Percentiles rank a stretch among this genome's conserved stretches.
Evolutionary conservation across 2,888 invertebrate genomes (phyloP).

Genomic region (Oeneis ivallda): DNA sequence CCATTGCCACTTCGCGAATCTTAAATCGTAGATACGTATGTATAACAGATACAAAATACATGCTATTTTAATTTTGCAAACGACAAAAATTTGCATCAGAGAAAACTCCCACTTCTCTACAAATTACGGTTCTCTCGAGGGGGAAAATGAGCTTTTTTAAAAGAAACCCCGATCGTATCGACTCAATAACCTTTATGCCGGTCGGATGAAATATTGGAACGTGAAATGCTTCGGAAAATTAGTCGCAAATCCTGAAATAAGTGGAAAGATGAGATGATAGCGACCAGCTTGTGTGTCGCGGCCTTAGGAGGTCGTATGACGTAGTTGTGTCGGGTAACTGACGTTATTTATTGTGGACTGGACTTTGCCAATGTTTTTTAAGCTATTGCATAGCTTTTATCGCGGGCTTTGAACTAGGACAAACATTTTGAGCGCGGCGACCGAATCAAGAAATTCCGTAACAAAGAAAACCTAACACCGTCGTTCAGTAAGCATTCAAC

Average conservation of each 20-base stretch:
- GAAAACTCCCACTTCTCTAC: neutral
- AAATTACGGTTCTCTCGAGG: neutral
- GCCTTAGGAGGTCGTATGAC: neutral
- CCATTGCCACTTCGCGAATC: too few relatives aligned
- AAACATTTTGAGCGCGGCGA: too few relatives aligned
- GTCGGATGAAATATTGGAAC: slow-evolving; percentile 38
- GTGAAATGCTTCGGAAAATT: slow-evolving; percentile 45
- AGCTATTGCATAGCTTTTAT: too few relatives aligned
- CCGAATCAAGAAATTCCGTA: too few relatives aligned
- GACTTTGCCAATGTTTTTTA: too few relatives aligned
- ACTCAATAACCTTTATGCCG: slow-evolving; percentile 22
- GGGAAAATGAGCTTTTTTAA: slow-evolving; percentile 16
- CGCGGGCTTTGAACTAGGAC: too few relatives aligned
- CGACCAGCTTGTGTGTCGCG: slow-evolving; percentile 8
- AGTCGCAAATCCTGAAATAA: slow-evolving; percentile 41
- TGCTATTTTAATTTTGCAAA: neutral
- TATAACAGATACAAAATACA: neutral
- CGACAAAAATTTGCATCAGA: neutral
- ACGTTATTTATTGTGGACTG: slow-evolving; percentile 2
- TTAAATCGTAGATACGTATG: too few relatives aligned
- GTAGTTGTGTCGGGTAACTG: neutral
- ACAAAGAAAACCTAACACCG: too few relatives aligned
- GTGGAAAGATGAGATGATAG: slow-evolving; percentile 49
- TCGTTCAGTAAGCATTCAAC: too few relatives aligned
- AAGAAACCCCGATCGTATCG: slow-evolving; percentile 22